Evolutionary conservation across 2,888 invertebrate genomes (phyloP).

Genomic region (Tipula helvola): DNA sequence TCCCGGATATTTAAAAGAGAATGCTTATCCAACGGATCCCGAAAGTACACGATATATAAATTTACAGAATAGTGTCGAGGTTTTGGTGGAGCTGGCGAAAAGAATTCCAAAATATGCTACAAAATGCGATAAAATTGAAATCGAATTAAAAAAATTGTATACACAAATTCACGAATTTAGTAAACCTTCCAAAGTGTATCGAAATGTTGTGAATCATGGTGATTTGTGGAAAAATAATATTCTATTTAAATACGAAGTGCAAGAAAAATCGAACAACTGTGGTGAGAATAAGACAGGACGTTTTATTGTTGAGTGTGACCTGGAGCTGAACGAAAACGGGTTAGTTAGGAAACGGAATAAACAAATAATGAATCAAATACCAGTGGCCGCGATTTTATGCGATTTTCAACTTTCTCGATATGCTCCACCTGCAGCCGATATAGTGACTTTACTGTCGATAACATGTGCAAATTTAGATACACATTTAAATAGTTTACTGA

Average conservation of each 20-base stretch:
- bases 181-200: slow-evolving; percentile 26
- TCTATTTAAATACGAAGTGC: slow-evolving; percentile 22
- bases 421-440: slow-evolving; percentile 41
- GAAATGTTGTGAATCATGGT: slow-evolving; percentile 37
- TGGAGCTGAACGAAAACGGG: not conserved
- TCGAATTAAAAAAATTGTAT: slow-evolving; percentile 21
- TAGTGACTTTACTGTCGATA: slow-evolving; percentile 37
- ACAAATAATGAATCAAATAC: slow-evolving; percentile 13
- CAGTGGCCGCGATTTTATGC: slow-evolving; percentile 37
- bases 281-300: not conserved
- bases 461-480: slow-evolving; percentile 23
- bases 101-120: slow-evolving; percentile 25
- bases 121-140: slow-evolving; percentile 20
- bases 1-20: slow-evolving; percentile 28
- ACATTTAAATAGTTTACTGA: slow-evolving; percentile 29
- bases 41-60: slow-evolving; percentile 24
- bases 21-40: slow-evolving; percentile 27
- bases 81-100: slow-evolving; percentile 26
- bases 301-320: slow-evolving; percentile 10
- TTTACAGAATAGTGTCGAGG: slow-evolving; percentile 24
- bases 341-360: not conserved
- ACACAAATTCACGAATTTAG: slow-evolving; percentile 20
- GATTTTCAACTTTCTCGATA: slow-evolving; percentile 46
- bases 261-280: not conserved
- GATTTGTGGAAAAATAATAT: slow-evolving; percentile 34